Percentiles rank a stretch among this genome's conserved stretches.
Evolutionary conservation across 1,140 invertebrate species (phyloP).

Genomic region (Monomorium pharaonis): DNA sequence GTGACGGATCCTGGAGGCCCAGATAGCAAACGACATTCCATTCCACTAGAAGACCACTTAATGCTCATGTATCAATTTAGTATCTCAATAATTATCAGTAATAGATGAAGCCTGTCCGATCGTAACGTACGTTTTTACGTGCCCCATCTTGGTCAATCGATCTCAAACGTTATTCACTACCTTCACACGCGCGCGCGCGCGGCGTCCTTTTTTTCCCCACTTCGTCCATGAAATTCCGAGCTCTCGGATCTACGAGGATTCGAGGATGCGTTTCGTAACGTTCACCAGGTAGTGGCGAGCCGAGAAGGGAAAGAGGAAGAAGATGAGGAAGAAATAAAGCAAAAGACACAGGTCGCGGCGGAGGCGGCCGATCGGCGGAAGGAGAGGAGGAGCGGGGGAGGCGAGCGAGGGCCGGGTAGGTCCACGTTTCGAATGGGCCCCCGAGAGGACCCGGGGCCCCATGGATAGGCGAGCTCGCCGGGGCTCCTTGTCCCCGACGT

Average conservation of each 20-base stretch:
- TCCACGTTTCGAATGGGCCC: constrained; percentile 29
- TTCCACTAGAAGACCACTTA: constrained; percentile 1
- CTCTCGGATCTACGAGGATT: constrained; percentile 59
- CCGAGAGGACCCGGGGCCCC: constrained; percentile 3
- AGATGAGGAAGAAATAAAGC: constrained; percentile 57
- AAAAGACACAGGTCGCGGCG: constrained; percentile 8
- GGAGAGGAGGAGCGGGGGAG: neutral
- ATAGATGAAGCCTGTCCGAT: constrained; percentile 9
- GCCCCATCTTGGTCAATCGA: constrained; percentile 36
- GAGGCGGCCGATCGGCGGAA: neutral
- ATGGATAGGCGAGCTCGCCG: constrained; percentile 54
- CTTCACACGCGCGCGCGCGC: neutral
- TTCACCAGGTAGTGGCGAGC: constrained; percentile 55
- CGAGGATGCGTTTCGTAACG: constrained; percentile 66
- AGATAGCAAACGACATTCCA: constrained; percentile 13
- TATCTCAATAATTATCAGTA: constrained; percentile 50
- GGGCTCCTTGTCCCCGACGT: constrained; percentile 70
- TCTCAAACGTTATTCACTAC: constrained; percentile 5
- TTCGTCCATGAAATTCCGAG: constrained; percentile 64
- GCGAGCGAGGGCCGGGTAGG: neutral
- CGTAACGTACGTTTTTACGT: neutral
- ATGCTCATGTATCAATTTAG: neutral
- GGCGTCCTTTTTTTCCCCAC: neutral
- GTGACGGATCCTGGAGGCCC: neutral
- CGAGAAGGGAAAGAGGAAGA: constrained; percentile 57